phyloP scores from a whole-genome alignment of 2,113 vertebrate species.

The Delphinapterus leucas region DNA sequence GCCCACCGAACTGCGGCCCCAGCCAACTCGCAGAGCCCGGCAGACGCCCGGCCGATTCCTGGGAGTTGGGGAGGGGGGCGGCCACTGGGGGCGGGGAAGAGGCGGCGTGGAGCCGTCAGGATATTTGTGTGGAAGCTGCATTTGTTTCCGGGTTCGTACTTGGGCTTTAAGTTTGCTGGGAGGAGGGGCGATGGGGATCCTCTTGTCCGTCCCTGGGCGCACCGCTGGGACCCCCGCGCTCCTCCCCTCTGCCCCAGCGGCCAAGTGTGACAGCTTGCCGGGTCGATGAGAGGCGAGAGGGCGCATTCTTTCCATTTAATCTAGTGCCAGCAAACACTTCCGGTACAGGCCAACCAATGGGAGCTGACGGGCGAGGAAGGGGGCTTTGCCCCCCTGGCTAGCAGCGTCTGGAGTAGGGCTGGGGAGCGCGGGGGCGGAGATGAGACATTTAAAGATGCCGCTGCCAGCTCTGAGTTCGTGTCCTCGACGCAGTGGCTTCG shows the following conservation, averaged over 20 bases:
- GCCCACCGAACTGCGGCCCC: accelerated
- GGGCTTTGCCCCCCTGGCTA: constrained; percentile 76
- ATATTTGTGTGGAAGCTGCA: background rate
- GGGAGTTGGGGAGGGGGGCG: accelerated
- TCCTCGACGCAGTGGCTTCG: constrained; percentile 50
- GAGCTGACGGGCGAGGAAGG: constrained; percentile 81
- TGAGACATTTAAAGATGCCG: constrained; percentile 76
- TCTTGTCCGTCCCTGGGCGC: no score
- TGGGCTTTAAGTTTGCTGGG: background rate
- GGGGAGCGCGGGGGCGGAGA: no score
- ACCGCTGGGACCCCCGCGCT: background rate
- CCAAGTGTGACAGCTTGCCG: constrained; percentile 68
- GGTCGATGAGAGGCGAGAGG: constrained; percentile 68
- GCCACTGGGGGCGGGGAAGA: accelerated
- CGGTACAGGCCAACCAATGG: constrained; percentile 79
- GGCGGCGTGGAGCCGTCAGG: background rate
- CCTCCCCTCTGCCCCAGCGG: background rate
- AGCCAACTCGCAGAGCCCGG: accelerated
- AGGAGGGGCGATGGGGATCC: no score
- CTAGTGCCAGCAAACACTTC: constrained; percentile 87
- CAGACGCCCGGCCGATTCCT: accelerated
- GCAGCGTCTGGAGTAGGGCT: accelerated
- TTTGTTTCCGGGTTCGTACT: background rate
- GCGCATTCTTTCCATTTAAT: constrained; percentile 85
- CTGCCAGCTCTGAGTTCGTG: constrained; percentile 66